Conservation (phyloP, 1,140 invertebrate species). For the Telenomus remus region DNA sequence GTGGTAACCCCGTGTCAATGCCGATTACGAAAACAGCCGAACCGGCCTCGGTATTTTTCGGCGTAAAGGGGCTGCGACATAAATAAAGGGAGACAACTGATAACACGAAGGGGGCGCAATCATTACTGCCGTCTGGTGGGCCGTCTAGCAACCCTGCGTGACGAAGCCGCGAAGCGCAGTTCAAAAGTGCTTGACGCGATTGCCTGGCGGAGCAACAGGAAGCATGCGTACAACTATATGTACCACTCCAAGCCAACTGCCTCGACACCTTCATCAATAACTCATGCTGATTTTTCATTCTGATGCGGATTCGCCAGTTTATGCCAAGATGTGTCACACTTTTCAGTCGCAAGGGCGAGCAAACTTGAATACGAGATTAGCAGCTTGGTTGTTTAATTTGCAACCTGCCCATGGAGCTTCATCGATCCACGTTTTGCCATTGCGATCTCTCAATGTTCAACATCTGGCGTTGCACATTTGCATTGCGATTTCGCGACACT, state of each 20-base stretch:
- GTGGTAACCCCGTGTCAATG: slow-evolving; percentile 47
- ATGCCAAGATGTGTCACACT: too few relatives aligned
- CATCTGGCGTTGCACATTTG: too few relatives aligned
- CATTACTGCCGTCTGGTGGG: slow-evolving; percentile 56
- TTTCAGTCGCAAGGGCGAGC: too few relatives aligned
- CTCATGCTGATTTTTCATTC: too few relatives aligned
- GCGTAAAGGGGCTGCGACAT: neutral
- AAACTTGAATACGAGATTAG: too few relatives aligned
- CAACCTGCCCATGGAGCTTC: too few relatives aligned
- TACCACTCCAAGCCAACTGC: slow-evolving; percentile 1
- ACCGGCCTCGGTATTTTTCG: neutral
- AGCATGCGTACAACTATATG: slow-evolving; percentile 22
- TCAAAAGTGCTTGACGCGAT: slow-evolving; percentile 22
- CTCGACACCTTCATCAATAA: too few relatives aligned
- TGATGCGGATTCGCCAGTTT: too few relatives aligned
- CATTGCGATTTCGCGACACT: too few relatives aligned
- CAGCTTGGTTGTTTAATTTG: too few relatives aligned
- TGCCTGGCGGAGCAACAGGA: slow-evolving; percentile 34
- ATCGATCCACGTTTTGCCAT: too few relatives aligned
- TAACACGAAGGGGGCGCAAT: slow-evolving; percentile 26
- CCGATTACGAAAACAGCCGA: slow-evolving; percentile 39
- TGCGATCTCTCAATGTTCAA: too few relatives aligned
- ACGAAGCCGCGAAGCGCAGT: slow-evolving; percentile 24
- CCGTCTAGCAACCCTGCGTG: slow-evolving; percentile 45
- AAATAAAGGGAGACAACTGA: slow-evolving; percentile 22